Conservation (phyloP, 2,888 invertebrate genomes). For the Dromius quadrimaculatus region DNA sequence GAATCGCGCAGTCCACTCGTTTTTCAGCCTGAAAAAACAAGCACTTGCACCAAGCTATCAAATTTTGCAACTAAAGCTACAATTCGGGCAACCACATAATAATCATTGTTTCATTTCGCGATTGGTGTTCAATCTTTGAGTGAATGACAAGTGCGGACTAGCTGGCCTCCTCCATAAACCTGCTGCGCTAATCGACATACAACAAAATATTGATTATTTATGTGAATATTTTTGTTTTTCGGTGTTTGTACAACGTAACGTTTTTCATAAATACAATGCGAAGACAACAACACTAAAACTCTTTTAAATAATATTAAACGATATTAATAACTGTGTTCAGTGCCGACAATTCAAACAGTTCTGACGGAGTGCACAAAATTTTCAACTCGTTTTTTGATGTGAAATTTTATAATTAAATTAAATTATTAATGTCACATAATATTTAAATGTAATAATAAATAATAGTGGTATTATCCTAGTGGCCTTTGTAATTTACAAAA, state of each 20-base stretch:
- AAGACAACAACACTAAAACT: not conserved
- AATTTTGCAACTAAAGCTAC: conserved; percentile 12
- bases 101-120: conserved; percentile 17
- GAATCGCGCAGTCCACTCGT: not conserved
- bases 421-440: conserved; percentile 38
- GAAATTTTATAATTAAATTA: conserved; percentile 38
- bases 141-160: too few relatives aligned
- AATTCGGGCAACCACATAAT: not conserved
- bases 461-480: conserved; percentile 42
- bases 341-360: not conserved
- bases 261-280: not conserved
- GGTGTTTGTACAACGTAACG: conserved; percentile 18
- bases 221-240: conserved; percentile 32
- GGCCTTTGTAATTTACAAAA: conserved; percentile 41
- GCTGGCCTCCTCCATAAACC: not conserved
- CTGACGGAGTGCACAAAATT: not conserved
- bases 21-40: not conserved
- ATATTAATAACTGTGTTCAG: conserved; percentile 33
- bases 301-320: conserved; percentile 3
- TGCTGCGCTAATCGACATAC: conserved; percentile 22
- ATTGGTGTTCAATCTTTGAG: not conserved
- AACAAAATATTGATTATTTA: conserved; percentile 51
- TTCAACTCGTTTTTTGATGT: conserved; percentile 32
- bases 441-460: conserved; percentile 19
- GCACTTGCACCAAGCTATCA: not conserved